phyloP scores from a whole-genome alignment of 1,140 invertebrate species.

The Hycleus phaleratus region DNA sequence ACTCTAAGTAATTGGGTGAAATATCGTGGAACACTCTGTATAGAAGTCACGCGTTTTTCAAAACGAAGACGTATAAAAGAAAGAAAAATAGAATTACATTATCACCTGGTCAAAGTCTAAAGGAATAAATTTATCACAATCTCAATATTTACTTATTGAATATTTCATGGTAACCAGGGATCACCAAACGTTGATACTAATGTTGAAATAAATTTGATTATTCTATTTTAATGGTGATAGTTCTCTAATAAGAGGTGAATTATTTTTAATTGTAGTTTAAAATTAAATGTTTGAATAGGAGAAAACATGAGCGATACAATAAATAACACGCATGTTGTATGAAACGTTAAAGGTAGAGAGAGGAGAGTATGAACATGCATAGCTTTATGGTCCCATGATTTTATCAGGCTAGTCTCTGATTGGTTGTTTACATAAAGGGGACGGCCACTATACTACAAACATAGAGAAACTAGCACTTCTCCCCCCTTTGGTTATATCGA shows the following conservation, averaged over 20 bases:
- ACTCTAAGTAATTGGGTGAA: too few species aligned
- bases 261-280: not conserved
- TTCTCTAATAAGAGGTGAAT: too few species aligned
- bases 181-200: slow-evolving; percentile 5
- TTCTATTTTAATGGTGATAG: too few species aligned
- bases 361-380: slow-evolving; percentile 31
- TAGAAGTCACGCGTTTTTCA: not conserved
- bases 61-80: not conserved
- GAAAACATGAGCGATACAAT: not conserved
- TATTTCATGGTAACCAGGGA: slow-evolving; percentile 10
- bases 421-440: slow-evolving; percentile 40
- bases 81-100: not conserved
- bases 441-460: slow-evolving; percentile 19
- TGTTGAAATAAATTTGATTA: not conserved
- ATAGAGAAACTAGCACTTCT: too few species aligned
- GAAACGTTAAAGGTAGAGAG: too few species aligned
- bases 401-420: slow-evolving; percentile 40
- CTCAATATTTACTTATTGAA: slow-evolving; percentile 12
- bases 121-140: slow-evolving; percentile 5
- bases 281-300: not conserved
- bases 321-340: slow-evolving; percentile 31
- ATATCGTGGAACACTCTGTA: too few species aligned
- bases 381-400: slow-evolving; percentile 41
- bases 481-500: too few species aligned
- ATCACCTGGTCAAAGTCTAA: slow-evolving; percentile 12